phyloP scores from a whole-genome alignment of 2,888 invertebrate genomes.

The Caenorhabditis doughertyi region DNA sequence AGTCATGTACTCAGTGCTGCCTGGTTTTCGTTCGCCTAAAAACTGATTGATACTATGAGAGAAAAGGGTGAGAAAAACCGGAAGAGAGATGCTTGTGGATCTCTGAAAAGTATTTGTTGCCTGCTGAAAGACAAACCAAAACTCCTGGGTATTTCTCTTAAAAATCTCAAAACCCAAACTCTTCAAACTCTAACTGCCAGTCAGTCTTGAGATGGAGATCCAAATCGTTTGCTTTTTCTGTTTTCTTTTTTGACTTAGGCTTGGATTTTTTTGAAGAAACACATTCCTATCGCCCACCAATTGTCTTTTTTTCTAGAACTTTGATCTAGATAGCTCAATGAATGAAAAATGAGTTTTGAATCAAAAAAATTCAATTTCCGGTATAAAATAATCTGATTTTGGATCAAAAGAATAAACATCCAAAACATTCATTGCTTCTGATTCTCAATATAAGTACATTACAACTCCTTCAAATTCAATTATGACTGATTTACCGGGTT shows the following conservation, averaged over 20 bases:
- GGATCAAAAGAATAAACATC: neutral
- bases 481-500: neutral
- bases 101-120: constrained; percentile 30
- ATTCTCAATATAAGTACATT: neutral
- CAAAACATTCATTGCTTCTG: neutral
- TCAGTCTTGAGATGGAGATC: constrained; percentile 1
- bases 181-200: constrained; percentile 4
- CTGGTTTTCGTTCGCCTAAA: constrained; percentile 13
- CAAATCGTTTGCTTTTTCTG: neutral
- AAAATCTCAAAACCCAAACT: neutral
- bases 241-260: neutral
- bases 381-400: neutral
- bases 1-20: constrained; percentile 38
- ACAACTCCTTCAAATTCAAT: neutral
- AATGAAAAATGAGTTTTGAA: neutral
- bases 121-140: constrained; percentile 3
- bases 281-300: neutral
- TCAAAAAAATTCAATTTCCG: constrained; percentile 1
- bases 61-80: constrained; percentile 38
- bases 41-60: constrained; percentile 34
- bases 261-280: too few species aligned
- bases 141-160: constrained; percentile 16
- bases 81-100: constrained; percentile 34
- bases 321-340: neutral
- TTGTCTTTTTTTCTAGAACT: neutral